Evolutionary conservation across 2,888 invertebrate genomes (phyloP), one percentile per base, ranked within the genome.

Genomic region (Blastobasis lacticolella): DNA sequence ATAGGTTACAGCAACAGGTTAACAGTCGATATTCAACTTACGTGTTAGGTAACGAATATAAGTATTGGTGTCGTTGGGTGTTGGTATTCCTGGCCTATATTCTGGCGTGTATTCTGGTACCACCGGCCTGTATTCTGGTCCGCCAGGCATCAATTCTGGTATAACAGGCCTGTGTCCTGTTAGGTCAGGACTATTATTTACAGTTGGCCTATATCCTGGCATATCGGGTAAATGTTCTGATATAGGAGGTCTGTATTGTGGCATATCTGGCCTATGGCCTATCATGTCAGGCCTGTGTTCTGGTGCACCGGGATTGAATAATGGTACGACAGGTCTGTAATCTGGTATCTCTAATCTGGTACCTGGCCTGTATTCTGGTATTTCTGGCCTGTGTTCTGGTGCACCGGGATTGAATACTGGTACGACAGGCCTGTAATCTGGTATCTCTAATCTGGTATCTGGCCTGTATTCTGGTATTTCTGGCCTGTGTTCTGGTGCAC

Each of bases 11-110:
- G 54, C 10, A 49, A 23, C 45, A n/a, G 23, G 5, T 4, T 9
- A 23, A 23, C 23, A 23, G 23, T 23, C 23, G 23, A 23, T 23
- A 23, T 23, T 42, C 9, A 64, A 86, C 87, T 88, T 83, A 88
- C 87, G 86, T 80, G 87, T 87, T 46, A 88, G 66, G 62, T 86
- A 88, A 65, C 77, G 75, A 69, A 88, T 88, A 74, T 73, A 84
- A 64, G 81, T 69, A 60, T 71, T 77, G 51, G 78, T 69, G 48
- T 80, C 77, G 74, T 84, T 83, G 60, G 78, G 71, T 5, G 74
- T 68, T 37, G 78, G 81, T 58, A 75, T 61, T 38, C 69, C 72
- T 41, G 72, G 66, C 38, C 50, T 44, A 49, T 38, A 38, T 42
- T 42, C 42, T 8, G 42, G 42, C 10, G 7, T 9, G 8, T n/a